Conservation (phyloP, 2,888 invertebrate species). For the Linnaemya vulpina region DNA sequence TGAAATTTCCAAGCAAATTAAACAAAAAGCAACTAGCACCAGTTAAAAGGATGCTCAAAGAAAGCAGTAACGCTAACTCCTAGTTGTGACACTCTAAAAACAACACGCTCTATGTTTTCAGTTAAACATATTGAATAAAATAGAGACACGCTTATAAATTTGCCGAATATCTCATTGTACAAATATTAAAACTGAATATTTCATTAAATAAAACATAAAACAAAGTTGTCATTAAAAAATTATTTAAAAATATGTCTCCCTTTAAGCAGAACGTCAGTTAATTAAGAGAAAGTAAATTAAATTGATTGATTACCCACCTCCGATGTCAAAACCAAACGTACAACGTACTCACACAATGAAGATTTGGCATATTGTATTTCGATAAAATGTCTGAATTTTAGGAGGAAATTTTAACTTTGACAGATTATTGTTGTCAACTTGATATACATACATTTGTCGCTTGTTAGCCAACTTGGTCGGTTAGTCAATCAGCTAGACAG, state of each 20-base stretch:
- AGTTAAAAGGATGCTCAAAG: no score
- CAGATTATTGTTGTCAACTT: constrained; percentile 73
- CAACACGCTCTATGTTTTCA: no score
- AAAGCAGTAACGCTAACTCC: no score
- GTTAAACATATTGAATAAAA: no score
- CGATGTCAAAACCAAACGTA: constrained; percentile 1
- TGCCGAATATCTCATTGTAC: no score
- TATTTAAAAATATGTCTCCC: constrained; percentile 3
- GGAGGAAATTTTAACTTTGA: constrained; percentile 73
- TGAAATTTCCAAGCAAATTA: no score
- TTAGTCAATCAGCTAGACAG: constrained; percentile 9
- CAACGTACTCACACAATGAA: background rate
- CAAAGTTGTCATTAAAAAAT: background rate
- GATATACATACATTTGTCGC: constrained; percentile 63
- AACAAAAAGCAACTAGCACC: no score
- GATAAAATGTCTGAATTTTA: constrained; percentile 39
- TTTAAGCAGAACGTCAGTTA: constrained; percentile 37
- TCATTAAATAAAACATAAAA: constrained; percentile 4
- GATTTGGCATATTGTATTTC: constrained; percentile 24
- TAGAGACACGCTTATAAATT: no score
- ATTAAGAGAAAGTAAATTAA: constrained; percentile 71
- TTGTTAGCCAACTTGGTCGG: constrained; percentile 35
- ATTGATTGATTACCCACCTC: constrained; percentile 75
- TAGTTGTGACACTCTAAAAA: no score
- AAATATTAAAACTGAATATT: background rate